Evolutionary conservation across 2,888 invertebrate species (phyloP), one percentile per base, ranked within the genome.

Genomic region (Mimas tiliae): DNA sequence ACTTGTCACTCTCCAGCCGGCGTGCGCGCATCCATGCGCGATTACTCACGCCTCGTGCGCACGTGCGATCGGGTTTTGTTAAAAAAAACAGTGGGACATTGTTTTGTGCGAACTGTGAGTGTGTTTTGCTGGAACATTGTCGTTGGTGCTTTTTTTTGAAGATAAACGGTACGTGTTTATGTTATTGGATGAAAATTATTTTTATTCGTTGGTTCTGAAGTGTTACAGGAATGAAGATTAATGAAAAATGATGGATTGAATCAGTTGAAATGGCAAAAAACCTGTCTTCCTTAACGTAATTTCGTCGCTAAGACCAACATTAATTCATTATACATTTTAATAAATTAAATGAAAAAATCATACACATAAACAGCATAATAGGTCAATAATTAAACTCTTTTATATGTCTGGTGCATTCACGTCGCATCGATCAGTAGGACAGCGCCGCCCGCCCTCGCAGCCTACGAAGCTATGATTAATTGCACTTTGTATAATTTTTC

Each of bases 21-120:
- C 89, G 90, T 86, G 89, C 83, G 91, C 90, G 91, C 90, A 88
- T 81, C 84, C 89, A 90, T 87, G 85, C 80, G 77, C 83, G 82
- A 75, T 74, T 68, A 69, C 68, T 74, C 78, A 78, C 82, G 83
- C 78, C 74, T 76, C 69, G 58, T 82, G 85, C 81, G 86, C 89
- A 89, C 89, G 90, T 90, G 91, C 78, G 78, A 74, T 71, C 67
- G 72, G 67, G 70, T 76, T 70, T 69, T 62, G 62, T 68, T 72
- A 72, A 73, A 72, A 72, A 50, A 73, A 70, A 64, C 73, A 79
- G 83, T 85, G 86, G 77, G 80, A 78, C 79, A 74, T 87, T 78
- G 72, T 77, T 81, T 79, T 81, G 90, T 89, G 88, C 82, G 84
- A 86, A 87, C 87, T 89, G 90, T 90, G 89, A 83, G 80, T 81